phyloP scores from a whole-genome alignment of 2,113 vertebrate genomes.

The Apaloderma vittatum region DNA sequence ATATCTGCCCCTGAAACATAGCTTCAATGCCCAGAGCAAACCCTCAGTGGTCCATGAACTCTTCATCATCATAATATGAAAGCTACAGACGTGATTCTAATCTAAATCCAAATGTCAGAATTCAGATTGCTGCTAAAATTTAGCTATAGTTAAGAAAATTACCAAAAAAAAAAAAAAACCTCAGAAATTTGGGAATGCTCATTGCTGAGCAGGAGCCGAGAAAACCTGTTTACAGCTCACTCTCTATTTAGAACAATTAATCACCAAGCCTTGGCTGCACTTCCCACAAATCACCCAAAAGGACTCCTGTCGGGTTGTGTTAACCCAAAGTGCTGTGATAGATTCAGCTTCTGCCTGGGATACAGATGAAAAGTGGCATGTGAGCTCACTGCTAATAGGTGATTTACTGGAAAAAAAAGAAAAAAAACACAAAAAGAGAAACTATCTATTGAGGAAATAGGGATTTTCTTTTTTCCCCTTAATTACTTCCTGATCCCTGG shows the following conservation, averaged over 20 bases:
- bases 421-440: neutral
- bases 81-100: neutral
- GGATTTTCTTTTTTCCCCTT: neutral
- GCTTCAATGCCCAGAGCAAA: neutral
- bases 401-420: neutral
- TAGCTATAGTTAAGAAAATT: neutral
- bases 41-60: fast-evolving
- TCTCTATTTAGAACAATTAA: neutral
- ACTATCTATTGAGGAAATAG: neutral
- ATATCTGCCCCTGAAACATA: neutral
- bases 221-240: neutral
- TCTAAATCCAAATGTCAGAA: neutral
- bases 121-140: neutral
- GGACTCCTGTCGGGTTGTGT: neutral
- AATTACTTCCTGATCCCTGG: neutral
- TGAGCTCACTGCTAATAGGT: neutral
- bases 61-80: neutral
- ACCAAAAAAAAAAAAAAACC: neutral
- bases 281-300: neutral
- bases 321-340: neutral
- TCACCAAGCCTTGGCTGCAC: neutral
- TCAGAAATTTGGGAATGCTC: neutral
- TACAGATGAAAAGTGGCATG: neutral
- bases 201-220: neutral
- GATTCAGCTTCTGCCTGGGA: neutral